Conservation (phyloP, 2,888 invertebrate genomes). For the Lasioglossum pauxillum region DNA sequence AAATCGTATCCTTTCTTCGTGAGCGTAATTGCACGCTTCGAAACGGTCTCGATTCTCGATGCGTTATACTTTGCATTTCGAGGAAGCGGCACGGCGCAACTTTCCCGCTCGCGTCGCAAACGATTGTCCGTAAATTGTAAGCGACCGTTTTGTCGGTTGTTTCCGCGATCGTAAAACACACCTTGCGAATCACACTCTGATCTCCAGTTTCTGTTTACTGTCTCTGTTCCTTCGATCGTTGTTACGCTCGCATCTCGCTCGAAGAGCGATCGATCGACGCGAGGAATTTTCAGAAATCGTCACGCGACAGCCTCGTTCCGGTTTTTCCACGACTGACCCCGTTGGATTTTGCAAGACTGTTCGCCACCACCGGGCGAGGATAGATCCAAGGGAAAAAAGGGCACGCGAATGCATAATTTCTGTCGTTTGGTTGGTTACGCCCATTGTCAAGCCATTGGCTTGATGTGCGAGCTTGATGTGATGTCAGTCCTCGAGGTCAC, state of each 20-base stretch:
- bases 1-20: background rate
- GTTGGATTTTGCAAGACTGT: constrained; percentile 56
- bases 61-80: constrained; percentile 3
- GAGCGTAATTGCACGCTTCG: constrained; percentile 10
- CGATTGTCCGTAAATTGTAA: background rate
- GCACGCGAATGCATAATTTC: constrained; percentile 52
- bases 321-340: constrained; percentile 49
- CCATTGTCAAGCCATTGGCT: background rate
- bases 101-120: background rate
- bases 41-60: constrained; percentile 4
- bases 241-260: background rate
- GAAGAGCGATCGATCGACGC: background rate
- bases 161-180: background rate
- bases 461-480: too few species aligned
- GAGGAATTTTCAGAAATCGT: constrained; percentile 56
- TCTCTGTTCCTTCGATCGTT: background rate
- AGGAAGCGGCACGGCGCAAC: background rate
- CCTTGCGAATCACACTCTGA: background rate
- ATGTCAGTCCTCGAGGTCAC: background rate
- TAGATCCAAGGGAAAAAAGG: constrained; percentile 34
- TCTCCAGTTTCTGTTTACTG: background rate
- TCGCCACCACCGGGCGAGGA: background rate
- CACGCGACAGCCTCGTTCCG: constrained; percentile 62
- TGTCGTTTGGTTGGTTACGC: background rate
- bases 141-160: background rate